Percentiles rank a stretch among this genome's conserved stretches.
Evolutionary conservation across 2,113 vertebrate species (phyloP).

Genomic region (Podocnemis expansa): DNA sequence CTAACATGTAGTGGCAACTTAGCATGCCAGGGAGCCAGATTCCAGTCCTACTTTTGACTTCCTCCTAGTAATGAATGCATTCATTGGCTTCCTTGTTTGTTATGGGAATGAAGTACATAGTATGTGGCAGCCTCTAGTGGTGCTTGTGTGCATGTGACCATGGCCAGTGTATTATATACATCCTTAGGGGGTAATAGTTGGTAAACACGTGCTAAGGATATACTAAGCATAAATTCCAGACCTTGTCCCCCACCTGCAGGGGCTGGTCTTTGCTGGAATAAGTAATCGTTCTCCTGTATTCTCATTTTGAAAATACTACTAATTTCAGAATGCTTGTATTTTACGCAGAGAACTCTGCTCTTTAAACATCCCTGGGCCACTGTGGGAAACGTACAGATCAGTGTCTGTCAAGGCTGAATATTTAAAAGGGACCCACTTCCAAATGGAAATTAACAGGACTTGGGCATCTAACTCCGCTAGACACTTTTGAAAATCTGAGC

Average conservation of each 20-base stretch:
- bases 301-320: neutral
- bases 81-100: rapidly evolving
- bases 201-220: neutral
- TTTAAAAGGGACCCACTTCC: neutral
- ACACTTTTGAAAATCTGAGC: neutral
- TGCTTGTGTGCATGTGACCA: neutral
- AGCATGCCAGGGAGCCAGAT: neutral
- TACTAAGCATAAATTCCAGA: neutral
- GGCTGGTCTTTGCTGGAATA: neutral
- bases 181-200: neutral
- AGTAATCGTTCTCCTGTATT: neutral
- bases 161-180: neutral
- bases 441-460: neutral
- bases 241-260: neutral
- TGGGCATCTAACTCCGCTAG: neutral
- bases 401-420: neutral
- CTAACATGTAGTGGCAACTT: neutral
- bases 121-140: neutral
- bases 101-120: neutral
- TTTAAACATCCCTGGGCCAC: neutral
- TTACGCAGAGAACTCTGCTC: neutral
- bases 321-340: neutral
- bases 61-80: neutral
- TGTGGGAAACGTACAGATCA: neutral
- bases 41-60: neutral